Percentiles rank a stretch among this genome's conserved stretches.
Evolutionary conservation across 2,888 invertebrate genomes (phyloP).

Genomic region (Bugulina stolonifera): DNA sequence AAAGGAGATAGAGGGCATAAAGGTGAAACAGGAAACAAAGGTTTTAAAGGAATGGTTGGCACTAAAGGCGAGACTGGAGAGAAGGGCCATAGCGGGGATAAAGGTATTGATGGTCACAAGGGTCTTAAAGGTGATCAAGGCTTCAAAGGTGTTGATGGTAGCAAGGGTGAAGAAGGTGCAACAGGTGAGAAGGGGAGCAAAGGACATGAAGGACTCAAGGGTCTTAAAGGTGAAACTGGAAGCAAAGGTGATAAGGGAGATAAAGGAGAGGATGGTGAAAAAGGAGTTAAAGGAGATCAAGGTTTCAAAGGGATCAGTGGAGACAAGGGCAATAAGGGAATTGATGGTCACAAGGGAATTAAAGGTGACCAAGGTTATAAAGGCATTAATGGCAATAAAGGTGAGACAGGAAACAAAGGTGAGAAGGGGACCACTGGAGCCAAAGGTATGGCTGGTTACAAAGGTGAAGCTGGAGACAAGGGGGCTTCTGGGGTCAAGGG

Average conservation of each 20-base stretch:
- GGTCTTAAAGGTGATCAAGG: background rate
- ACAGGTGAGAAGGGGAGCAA: background rate
- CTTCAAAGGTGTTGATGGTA: background rate
- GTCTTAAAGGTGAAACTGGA: background rate
- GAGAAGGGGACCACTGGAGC: background rate
- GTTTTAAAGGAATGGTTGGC: slow-evolving; percentile 4
- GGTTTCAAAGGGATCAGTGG: background rate
- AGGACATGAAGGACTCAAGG: background rate
- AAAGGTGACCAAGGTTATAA: background rate
- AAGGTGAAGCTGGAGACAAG: background rate
- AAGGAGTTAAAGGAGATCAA: background rate
- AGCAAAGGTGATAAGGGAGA: background rate
- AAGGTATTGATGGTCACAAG: background rate
- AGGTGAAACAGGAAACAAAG: slow-evolving; percentile 12
- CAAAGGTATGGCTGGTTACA: background rate
- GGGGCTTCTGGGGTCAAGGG: background rate
- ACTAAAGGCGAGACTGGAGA: background rate
- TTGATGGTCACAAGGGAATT: background rate
- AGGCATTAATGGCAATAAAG: background rate
- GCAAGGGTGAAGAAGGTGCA: slow-evolving; percentile 25
- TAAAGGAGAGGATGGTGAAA: background rate
- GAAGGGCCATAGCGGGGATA: background rate
- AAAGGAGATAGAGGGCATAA: background rate
- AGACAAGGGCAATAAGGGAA: background rate
- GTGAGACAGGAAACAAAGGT: background rate